Percentiles rank a stretch among this genome's conserved stretches.
phyloP scores from a whole-genome alignment of 2,113 vertebrate species.

The Dryoscopus gambensis region DNA sequence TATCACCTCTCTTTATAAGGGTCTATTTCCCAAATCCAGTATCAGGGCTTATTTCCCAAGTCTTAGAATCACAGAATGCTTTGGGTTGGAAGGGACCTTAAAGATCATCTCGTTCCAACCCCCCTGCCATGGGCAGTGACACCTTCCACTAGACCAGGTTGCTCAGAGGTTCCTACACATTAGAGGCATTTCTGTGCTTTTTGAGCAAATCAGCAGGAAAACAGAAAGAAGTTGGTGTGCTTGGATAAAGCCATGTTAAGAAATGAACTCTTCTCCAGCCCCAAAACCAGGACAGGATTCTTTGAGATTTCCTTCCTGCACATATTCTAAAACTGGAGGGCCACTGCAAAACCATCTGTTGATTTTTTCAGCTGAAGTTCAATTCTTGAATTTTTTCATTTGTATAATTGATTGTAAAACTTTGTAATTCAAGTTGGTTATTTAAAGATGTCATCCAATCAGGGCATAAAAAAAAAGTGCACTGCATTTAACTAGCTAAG shows the following conservation, averaged over 20 bases:
- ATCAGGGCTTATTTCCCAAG: not conserved
- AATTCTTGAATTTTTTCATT: not conserved
- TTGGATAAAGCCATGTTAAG: not conserved
- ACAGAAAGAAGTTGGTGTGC: not conserved
- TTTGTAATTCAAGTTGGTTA: conserved; percentile 43
- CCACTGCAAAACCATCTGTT: not conserved
- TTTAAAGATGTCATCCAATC: conserved; percentile 58
- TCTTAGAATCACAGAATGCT: not conserved
- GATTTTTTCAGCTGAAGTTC: not conserved
- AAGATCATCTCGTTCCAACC: not conserved
- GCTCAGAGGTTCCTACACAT: not conserved
- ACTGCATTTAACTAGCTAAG: conserved; percentile 27
- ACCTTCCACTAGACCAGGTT: not conserved
- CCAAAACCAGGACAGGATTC: not conserved
- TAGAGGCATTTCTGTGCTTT: not conserved
- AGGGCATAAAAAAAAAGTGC: conserved; percentile 14
- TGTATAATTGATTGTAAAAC: conserved; percentile 48
- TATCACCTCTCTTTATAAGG: not conserved
- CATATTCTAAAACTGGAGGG: not conserved
- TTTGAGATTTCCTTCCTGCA: not conserved
- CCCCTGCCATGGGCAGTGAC: not conserved
- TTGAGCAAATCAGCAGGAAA: not conserved
- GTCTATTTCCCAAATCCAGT: not conserved
- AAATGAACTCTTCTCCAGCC: not conserved
- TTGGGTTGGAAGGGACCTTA: not conserved